phyloP scores from a whole-genome alignment of 2,113 vertebrate genomes.

The Hippoglossus stenolepis region DNA sequence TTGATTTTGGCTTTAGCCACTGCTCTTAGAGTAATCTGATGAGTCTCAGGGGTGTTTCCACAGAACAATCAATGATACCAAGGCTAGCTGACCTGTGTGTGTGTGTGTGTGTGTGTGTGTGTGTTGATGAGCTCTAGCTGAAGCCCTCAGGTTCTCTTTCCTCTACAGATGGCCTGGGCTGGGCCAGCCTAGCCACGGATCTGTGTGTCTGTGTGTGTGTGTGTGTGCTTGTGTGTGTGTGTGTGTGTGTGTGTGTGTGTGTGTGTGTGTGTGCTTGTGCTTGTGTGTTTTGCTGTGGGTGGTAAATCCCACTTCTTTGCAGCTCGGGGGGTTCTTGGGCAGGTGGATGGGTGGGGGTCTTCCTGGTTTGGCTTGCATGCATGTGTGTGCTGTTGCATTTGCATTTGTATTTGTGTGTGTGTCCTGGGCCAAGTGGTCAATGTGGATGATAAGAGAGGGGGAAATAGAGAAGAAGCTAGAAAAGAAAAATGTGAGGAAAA shows the following conservation, averaged over 20 bases:
- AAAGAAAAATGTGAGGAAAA: not conserved
- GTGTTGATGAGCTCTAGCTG: slow-evolving; percentile 28
- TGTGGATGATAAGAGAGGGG: not conserved
- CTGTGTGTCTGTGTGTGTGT: slow-evolving; percentile 6
- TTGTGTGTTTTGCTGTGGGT: slow-evolving; percentile 57
- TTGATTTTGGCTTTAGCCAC: slow-evolving; percentile 50
- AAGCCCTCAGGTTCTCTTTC: slow-evolving; percentile 55
- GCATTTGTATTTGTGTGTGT: slow-evolving; percentile 24
- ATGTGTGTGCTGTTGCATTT: slow-evolving; percentile 25
- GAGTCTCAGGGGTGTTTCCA: slow-evolving; percentile 56
- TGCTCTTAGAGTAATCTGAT: slow-evolving; percentile 62
- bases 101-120: slow-evolving; percentile 27
- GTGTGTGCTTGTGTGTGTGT: slow-evolving; percentile 14
- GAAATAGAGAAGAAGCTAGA: slow-evolving; percentile 4
- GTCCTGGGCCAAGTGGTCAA: slow-evolving; percentile 39
- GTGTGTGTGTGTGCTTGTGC: slow-evolving; percentile 30
- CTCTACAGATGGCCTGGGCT: slow-evolving; percentile 60
- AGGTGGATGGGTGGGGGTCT: slow-evolving; percentile 73
- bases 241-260: slow-evolving; percentile 18
- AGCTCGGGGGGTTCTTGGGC: slow-evolving; percentile 34
- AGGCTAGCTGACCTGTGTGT: slow-evolving; percentile 32
- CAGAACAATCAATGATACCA: slow-evolving; percentile 66
- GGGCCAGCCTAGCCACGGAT: slow-evolving; percentile 25
- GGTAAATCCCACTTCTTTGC: slow-evolving; percentile 67
- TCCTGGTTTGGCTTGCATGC: slow-evolving; percentile 31